Percentiles rank a stretch among this genome's conserved stretches.
phyloP scores from a whole-genome alignment of 2,113 vertebrate species.

The Dermatemys mawii region DNA sequence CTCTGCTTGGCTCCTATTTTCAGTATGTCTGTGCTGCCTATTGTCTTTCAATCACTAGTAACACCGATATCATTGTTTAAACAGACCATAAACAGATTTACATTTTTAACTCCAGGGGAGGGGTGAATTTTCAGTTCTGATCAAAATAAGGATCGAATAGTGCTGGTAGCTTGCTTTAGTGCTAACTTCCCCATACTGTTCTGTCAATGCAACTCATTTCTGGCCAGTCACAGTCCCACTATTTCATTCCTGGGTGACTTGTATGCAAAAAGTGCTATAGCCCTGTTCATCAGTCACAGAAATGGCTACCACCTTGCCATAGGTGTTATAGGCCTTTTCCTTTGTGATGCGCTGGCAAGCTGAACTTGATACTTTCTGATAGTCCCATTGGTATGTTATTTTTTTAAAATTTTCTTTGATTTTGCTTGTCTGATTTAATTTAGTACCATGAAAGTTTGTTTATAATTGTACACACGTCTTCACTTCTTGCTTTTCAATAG shows the following conservation, averaged over 20 bases:
- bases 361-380: neutral
- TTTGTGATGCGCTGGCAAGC: neutral
- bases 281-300: no score
- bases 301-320: no score
- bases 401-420: neutral
- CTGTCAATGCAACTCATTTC: neutral
- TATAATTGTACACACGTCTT: neutral
- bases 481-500: no score
- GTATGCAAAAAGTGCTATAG: neutral
- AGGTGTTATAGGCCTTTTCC: no score
- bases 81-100: neutral
- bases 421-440: neutral
- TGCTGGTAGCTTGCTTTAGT: neutral
- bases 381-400: neutral
- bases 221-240: neutral
- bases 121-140: neutral
- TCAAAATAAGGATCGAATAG: neutral
- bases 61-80: neutral
- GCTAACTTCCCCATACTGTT: neutral
- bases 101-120: neutral
- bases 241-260: neutral
- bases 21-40: neutral
- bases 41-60: neutral
- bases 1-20: neutral
- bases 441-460: neutral